Conservation (phyloP, 2,113 vertebrate genomes). For the Lepus europaeus region DNA sequence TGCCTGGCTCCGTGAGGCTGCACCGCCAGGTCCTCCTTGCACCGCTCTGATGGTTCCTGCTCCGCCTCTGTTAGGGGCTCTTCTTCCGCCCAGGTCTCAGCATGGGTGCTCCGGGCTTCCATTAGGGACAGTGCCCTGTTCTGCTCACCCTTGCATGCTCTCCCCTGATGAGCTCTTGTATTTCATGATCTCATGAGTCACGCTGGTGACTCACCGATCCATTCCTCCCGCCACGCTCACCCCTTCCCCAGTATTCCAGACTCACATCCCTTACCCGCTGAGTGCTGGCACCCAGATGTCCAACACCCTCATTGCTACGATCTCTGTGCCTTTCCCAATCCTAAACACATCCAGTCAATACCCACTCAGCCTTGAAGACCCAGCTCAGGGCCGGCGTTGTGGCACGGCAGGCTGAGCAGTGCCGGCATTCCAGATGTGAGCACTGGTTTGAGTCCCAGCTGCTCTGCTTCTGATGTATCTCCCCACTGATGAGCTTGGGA, state of each 20-base stretch:
- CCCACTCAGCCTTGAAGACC: neutral
- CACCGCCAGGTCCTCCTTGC: neutral
- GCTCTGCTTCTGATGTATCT: no score
- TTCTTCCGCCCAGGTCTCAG: neutral
- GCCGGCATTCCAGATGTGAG: no score
- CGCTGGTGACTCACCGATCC: neutral
- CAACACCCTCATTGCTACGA: neutral
- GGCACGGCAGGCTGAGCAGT: no score
- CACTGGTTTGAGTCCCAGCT: no score
- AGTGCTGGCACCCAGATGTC: neutral
- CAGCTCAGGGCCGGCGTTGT: neutral
- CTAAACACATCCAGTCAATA: neutral
- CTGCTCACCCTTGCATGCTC: neutral
- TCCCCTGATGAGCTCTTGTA: neutral
- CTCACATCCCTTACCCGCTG: neutral
- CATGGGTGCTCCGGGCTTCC: neutral
- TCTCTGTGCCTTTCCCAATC: neutral
- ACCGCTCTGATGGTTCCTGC: neutral
- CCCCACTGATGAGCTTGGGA: no score
- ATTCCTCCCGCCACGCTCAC: neutral
- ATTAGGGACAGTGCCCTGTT: neutral
- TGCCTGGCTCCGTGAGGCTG: neutral
- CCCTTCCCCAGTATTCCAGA: conserved; percentile 44
- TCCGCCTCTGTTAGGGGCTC: neutral
- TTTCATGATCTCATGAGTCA: conserved; percentile 61